phyloP scores from a whole-genome alignment of 2,797 vertebrate genomes.

The Psittacula derbiana region DNA sequence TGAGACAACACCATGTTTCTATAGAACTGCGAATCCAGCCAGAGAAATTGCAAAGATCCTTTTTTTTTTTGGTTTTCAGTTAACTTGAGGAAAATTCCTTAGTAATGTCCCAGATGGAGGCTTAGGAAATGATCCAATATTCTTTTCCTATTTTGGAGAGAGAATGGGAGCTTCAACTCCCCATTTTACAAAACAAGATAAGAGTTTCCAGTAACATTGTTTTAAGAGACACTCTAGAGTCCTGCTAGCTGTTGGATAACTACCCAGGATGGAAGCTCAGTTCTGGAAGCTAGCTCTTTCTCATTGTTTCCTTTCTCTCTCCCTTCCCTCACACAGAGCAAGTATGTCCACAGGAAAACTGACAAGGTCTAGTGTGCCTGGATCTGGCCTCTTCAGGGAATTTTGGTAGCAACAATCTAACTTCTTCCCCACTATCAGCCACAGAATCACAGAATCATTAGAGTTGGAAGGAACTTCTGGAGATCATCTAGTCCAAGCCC shows the following conservation, averaged over 20 bases:
- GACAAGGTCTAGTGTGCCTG: neutral
- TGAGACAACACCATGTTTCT: neutral
- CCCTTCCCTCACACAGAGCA: neutral
- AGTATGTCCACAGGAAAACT: neutral
- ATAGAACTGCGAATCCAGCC: neutral
- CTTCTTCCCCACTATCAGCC: neutral
- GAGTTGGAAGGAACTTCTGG: neutral
- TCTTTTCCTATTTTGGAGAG: neutral
- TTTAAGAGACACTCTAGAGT: neutral
- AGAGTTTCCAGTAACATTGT: neutral
- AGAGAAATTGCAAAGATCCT: neutral
- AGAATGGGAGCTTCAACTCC: neutral
- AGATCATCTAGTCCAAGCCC: neutral
- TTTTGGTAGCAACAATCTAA: neutral
- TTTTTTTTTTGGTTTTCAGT: neutral
- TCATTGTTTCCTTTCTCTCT: neutral
- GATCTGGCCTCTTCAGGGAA: neutral
- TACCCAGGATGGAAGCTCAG: neutral
- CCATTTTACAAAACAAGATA: neutral
- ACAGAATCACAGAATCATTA: neutral
- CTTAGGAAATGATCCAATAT: neutral
- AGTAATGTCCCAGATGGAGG: neutral
- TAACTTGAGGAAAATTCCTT: neutral
- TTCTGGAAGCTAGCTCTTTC: neutral
- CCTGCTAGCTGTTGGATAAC: neutral